Evolutionary conservation across 2,113 vertebrate species (phyloP), one percentile per base, ranked within the genome.

Genomic region (Mugil cephalus): DNA sequence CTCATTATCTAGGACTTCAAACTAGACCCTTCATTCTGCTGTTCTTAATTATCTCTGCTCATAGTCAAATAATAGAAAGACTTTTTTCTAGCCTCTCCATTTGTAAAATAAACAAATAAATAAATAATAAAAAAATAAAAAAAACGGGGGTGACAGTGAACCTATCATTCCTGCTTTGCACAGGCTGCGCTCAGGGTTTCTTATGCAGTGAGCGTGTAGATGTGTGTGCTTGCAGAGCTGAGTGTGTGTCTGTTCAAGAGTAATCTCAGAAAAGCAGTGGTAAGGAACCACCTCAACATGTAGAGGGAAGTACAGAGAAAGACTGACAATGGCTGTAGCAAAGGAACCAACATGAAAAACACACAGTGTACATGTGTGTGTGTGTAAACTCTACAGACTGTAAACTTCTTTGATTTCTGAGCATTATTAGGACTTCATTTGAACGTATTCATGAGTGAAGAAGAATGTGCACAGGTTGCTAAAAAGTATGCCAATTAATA

Each of bases 221-320:
- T 54, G 12, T 58, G 8, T 18, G 11, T 38, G 39, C 40, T 43
- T 9, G 43, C 19, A 64, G 21, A 69, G 38, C 50, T 55, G 36
- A 39, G 59, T 38, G 24, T 64, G 80, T 74, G 69, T 88, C 51
- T 77, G 54, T 78, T 88, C 69, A 67, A 77, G 17, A 58, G 77
- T 72, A 80, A 90, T 83, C 79, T 86, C 52, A 67, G 34, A 64
- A 51, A 80, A 34, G 81, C 89, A 74, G 65, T 40, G 60, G 71
- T 38, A 69, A 84, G 79, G 79, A 91, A 86, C 69, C 39, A 11
- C 52, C 69, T 50, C 56, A 53, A 47, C 30, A 46, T 53, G 54
- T 39, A 21, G 59, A 18, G 54, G 35, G 34, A 60, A 47, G 61
- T 47, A 35, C 55, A 71, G 43, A 63, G 65, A 87, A 55, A 38